Evolutionary conservation across 1,140 invertebrate genomes (phyloP).

Genomic region (Eupeodes corollae): DNA sequence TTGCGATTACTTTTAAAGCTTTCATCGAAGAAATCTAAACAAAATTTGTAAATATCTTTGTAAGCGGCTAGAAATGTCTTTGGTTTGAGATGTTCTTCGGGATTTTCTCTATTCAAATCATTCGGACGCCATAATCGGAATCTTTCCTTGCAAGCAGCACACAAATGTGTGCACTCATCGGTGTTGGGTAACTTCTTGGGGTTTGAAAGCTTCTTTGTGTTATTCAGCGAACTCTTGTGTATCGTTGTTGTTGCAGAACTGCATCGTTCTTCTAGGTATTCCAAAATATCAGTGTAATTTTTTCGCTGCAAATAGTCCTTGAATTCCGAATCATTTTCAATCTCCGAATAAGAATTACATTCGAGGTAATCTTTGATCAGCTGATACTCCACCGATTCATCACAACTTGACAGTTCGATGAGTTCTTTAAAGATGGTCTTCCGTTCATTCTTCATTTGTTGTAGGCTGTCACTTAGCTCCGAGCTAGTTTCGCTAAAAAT

Average conservation of each 20-base stretch:
- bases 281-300: constrained; percentile 26
- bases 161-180: too few species aligned
- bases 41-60: constrained; percentile 19
- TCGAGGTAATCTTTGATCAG: constrained; percentile 28
- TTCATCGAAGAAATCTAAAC: constrained; percentile 20
- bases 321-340: constrained; percentile 26
- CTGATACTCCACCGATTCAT: constrained; percentile 25
- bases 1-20: constrained; percentile 8
- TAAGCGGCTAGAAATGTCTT: constrained; percentile 5
- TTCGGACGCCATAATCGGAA: not conserved
- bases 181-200: constrained; percentile 11
- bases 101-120: not conserved
- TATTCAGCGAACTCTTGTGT: constrained; percentile 16
- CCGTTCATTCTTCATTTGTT: constrained; percentile 20
- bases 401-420: constrained; percentile 26
- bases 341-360: constrained; percentile 27
- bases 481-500: constrained; percentile 11
- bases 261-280: constrained; percentile 21
- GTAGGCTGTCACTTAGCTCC: constrained; percentile 14
- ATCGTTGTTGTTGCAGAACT: constrained; percentile 20
- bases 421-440: constrained; percentile 27
- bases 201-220: constrained; percentile 16
- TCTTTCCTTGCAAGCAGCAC: too few species aligned
- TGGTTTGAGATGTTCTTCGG: too few species aligned
- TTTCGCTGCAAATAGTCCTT: constrained; percentile 28